A percentile compares a stretch with the other conserved stretches of the same genome.
phyloP scores from a whole-genome alignment of 2,797 vertebrate genomes.

The Austrolebias charrua region DNA sequence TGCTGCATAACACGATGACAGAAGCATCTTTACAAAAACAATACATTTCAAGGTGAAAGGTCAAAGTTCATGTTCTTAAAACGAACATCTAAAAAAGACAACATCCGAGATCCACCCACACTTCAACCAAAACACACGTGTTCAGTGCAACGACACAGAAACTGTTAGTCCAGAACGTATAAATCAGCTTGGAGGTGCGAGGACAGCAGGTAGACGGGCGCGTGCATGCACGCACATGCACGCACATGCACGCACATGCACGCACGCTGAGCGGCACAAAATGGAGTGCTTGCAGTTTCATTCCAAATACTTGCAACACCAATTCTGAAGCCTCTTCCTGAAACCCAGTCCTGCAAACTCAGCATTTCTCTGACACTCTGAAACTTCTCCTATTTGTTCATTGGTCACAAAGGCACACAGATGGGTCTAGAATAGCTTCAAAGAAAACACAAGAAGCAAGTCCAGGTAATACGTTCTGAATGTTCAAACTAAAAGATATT shows the following conservation, averaged over 20 bases:
- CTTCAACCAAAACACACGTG: constrained; percentile 20
- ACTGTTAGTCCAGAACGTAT: constrained; percentile 17
- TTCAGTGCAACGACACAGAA: constrained; percentile 67
- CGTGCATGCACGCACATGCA: neutral
- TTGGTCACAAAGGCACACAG: constrained; percentile 53
- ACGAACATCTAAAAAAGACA: constrained; percentile 10
- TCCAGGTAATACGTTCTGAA: constrained; percentile 21
- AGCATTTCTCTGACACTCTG: constrained; percentile 16
- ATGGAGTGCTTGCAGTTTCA: constrained; percentile 34
- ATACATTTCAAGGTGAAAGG: constrained; percentile 1
- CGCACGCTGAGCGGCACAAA: constrained; percentile 31
- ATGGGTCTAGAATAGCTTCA: constrained; percentile 34
- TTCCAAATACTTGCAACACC: constrained; percentile 32
- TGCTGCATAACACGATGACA: constrained; percentile 12
- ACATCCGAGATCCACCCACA: neutral
- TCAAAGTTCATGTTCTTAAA: constrained; percentile 12
- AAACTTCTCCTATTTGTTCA: constrained; percentile 20
- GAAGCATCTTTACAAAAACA: constrained; percentile 11
- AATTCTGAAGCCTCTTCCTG: constrained; percentile 18
- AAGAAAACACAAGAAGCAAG: constrained; percentile 11
- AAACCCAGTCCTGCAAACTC: constrained; percentile 22
- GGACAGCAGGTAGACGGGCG: constrained; percentile 44
- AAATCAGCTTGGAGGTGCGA: constrained; percentile 57
- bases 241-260: too few species aligned
- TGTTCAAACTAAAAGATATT: constrained; percentile 29